These are phyloP conservation scores for Drosophila lini DNA, from an alignment of 1,140 invertebrate genomes.

Conservation along the genomic window DNA sequence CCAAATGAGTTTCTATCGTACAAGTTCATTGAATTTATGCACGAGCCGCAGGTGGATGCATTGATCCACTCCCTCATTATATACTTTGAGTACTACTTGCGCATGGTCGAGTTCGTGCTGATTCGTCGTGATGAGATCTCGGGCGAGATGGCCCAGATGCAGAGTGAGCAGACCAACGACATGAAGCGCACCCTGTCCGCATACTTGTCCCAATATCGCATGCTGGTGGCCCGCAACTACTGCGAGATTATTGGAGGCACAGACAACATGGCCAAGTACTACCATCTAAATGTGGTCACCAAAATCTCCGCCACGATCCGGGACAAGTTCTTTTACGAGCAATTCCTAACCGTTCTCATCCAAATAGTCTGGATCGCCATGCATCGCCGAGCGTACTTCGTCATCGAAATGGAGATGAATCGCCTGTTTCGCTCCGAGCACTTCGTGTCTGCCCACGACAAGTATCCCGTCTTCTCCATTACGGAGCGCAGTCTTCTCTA, in stretches of 20 bases:
- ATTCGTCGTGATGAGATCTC: constrained; percentile 71
- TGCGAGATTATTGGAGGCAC: constrained; percentile 63
- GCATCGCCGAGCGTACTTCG: constrained; percentile 64
- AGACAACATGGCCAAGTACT: constrained; percentile 52
- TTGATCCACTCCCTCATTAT: constrained; percentile 71
- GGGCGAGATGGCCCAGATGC: constrained; percentile 54
- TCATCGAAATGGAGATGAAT: constrained; percentile 81
- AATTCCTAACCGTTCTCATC: constrained; percentile 62
- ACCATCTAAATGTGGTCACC: constrained; percentile 59
- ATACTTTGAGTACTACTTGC: constrained; percentile 79
- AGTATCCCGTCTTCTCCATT: constrained; percentile 49
- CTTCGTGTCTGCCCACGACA: constrained; percentile 38
- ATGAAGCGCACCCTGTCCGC: constrained; percentile 64
- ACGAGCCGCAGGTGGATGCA: constrained; percentile 47
- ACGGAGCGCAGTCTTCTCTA: constrained; percentile 66
- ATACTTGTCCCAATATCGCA: constrained; percentile 72
- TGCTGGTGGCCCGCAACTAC: constrained; percentile 76
- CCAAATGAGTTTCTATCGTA: constrained; percentile 54
- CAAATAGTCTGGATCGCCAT: constrained; percentile 76
- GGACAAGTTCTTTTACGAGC: constrained; percentile 72
- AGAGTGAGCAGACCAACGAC: constrained; percentile 69
- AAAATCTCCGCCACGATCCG: constrained; percentile 61
- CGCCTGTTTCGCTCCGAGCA: constrained; percentile 76
- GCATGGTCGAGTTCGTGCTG: constrained; percentile 73
- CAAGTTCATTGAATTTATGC: constrained; percentile 64